Evolutionary conservation across 1,140 invertebrate genomes (phyloP), one percentile per base, ranked within the genome.

Genomic region (Trichonephila clavata): DNA sequence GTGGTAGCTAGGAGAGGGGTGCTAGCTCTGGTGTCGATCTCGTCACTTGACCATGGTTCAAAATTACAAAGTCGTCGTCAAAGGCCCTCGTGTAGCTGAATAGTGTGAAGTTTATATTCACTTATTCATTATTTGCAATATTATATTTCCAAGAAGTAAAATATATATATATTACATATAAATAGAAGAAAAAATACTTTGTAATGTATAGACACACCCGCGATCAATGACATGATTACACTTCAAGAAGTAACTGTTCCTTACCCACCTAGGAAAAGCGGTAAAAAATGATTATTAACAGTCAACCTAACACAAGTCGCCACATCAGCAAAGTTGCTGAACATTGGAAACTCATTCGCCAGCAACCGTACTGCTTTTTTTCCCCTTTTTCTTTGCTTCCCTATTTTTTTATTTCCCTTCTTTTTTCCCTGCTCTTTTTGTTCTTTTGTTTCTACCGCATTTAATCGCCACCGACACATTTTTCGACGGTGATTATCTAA

Each of bases 311-410:
- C 14, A 8, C 39, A 88, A 68, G 3, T 88, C 24, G 65, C 14
- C n/a, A 27, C 68, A 50, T 80, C 86, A 88, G 86, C 86, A 24
- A 13, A 68, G 14, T 63, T 43, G 43, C 61, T n/a, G 63, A 68
- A 59, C 88, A 80, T 90, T 90, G 88, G 68, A 90, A 90, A 90
- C 68, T 90, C 88, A 90, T 90, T 90, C 88, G 6, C 32, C n/a
- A n/a, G 16, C 63, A 24, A 68, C n/a, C 39, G 43, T 50, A 1
- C 21, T 50, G 57, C 21, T 50, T 50, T 61, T 71, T 50, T 27
- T 61, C 4, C 59, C 57, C 24, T 61, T 61, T 16, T 61, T 32
- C 27, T 27, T n/a, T 39, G 1, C 7, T 21, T 18, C 21, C n/a
- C 50, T 68, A 20, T 43, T 24, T 88, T 68, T 90, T 80, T 50